These are phyloP conservation scores for Cyprinodon variegatus DNA, from an alignment of 2,113 vertebrate genomes.

Conservation along the genomic window DNA sequence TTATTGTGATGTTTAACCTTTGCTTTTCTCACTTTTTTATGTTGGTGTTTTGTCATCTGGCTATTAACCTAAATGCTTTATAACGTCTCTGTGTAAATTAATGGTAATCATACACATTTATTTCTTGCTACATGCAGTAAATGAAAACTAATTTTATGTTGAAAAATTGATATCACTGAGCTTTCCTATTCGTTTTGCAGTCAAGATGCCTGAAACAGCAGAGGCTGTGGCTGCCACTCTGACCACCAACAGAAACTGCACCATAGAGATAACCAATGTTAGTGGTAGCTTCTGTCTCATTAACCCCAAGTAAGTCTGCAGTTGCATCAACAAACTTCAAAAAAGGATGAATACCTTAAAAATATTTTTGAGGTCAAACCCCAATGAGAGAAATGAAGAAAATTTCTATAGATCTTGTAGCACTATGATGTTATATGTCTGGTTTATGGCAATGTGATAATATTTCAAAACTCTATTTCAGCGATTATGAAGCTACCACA, in stretches of 20 bases:
- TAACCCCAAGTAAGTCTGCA: conserved; percentile 77
- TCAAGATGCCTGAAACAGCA: conserved; percentile 70
- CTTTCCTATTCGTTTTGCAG: conserved; percentile 37
- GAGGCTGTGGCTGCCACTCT: conserved; percentile 75
- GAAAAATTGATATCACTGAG: background rate
- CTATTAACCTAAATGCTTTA: background rate
- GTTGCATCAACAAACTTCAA: background rate
- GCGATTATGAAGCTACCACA: background rate
- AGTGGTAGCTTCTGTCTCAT: conserved; percentile 68
- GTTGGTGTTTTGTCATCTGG: background rate
- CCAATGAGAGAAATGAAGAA: background rate
- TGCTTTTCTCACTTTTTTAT: background rate
- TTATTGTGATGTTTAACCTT: background rate
- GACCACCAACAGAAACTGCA: conserved; percentile 77
- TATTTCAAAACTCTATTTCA: background rate
- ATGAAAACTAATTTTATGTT: conserved; percentile 4
- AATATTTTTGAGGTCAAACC: background rate
- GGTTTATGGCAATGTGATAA: background rate
- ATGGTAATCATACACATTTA: background rate
- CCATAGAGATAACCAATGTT: conserved; percentile 74
- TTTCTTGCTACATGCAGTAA: background rate
- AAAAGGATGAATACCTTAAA: background rate
- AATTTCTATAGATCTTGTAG: background rate
- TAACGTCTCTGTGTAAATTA: background rate
- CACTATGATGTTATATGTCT: background rate